Evolutionary conservation across 2,888 invertebrate genomes (phyloP), one percentile per base, ranked within the genome.

Genomic region (Oeneis ivallda): DNA sequence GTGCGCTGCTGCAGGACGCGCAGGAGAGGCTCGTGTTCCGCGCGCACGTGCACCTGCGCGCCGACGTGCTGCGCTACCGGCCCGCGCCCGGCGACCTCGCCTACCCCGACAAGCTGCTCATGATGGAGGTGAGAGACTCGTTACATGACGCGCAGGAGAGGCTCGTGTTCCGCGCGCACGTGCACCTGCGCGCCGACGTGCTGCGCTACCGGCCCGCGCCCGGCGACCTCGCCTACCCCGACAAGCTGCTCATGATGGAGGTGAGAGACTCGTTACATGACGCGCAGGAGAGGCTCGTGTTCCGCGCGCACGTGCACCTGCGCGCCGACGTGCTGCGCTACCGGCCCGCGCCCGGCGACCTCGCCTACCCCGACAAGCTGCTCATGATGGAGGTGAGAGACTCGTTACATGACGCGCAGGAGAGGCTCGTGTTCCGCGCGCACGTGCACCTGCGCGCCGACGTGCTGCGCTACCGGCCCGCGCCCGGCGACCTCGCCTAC

Each of bases 161-260:
- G 41, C 41, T 41, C 41, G 41, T 99, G 43, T 99, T 98, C 86
- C 94, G 99, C 57, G 97, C 98, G 0, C 97, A 98, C 90, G 94
- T 99, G 73, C 99, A 98, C 85, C 94, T 99, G 68, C 95, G 97
- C 63, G 95, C 96, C 0, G 99, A 99, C 86, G 97, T 99, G 73
- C 92, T 96, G 67, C 93, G 95, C 74, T 97, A 97, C 83, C 94
- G 96, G 70, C 97, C 99, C 0, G 98, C 98, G 10, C 94, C 96
- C 5, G 99, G 99, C 0, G 99, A 99, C 91, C 93, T 99, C 69
- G 98, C 99, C 0, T 99, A 99, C 92, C 99, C 99, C 0, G 98
- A 98, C 76, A 99, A 99, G 85, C 92, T 99, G 69, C 95, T 97
- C 84, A 98, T 99, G 97, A 99, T 99, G 98, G 98, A 98, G 93